Evolutionary conservation across 2,888 invertebrate genomes (phyloP).

Genomic region (Mesoligia furuncula): DNA sequence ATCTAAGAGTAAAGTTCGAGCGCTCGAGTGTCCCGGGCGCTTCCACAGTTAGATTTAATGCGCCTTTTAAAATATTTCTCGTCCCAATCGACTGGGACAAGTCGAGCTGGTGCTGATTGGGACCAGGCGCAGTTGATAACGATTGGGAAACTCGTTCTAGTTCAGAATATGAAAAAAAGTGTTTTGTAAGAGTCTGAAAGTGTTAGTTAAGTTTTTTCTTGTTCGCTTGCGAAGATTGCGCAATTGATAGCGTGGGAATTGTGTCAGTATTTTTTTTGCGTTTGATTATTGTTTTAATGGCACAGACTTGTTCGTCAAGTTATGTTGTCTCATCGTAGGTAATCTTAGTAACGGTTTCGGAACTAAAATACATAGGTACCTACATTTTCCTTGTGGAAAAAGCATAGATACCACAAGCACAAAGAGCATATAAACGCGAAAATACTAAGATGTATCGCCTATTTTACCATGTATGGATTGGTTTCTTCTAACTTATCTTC

Average conservation of each 20-base stretch:
- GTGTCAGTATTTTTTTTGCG: slow-evolving; percentile 9
- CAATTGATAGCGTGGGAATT: slow-evolving; percentile 8
- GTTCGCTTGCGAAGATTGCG: slow-evolving; percentile 18
- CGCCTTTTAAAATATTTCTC: slow-evolving; percentile 71
- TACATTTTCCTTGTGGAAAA: neutral
- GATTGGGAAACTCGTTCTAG: slow-evolving; percentile 43
- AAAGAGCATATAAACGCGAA: neutral
- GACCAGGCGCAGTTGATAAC: slow-evolving; percentile 21
- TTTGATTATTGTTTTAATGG: slow-evolving; percentile 11
- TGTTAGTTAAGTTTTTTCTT: slow-evolving; percentile 20
- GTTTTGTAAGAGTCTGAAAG: slow-evolving; percentile 18
- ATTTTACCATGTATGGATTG: neutral
- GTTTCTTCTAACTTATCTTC: neutral
- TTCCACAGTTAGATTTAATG: slow-evolving; percentile 67
- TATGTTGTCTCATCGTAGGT: neutral
- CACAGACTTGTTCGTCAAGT: neutral
- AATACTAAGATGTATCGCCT: neutral
- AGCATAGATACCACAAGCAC: neutral
- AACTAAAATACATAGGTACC: neutral
- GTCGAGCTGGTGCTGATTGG: slow-evolving; percentile 43
- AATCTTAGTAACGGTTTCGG: neutral
- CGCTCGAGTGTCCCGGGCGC: slow-evolving; percentile 44
- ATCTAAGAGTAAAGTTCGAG: slow-evolving; percentile 60
- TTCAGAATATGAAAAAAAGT: slow-evolving; percentile 32
- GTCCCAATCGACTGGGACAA: slow-evolving; percentile 57